Evolutionary conservation across 2,888 invertebrate genomes (phyloP).

Genomic region (Congeria kusceri): DNA sequence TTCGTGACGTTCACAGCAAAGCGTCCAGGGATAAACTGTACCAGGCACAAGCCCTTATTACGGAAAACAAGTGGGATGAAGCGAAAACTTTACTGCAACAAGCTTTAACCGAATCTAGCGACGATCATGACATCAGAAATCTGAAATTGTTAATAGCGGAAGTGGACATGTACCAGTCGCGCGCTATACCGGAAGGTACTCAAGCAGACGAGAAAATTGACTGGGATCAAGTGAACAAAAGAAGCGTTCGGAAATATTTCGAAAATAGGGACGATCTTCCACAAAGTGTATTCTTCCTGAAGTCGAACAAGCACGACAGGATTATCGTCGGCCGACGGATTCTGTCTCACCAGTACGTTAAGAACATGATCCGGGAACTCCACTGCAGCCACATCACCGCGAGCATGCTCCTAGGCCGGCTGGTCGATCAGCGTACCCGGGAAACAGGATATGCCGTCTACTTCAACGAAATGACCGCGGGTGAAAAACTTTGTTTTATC

Average conservation of each 20-base stretch:
- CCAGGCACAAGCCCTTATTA: conserved; percentile 56
- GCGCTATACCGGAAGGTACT: conserved; percentile 49
- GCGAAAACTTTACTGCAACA: conserved; percentile 45
- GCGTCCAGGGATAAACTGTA: conserved; percentile 58
- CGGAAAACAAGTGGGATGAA: conserved; percentile 60
- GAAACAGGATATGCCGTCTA: conserved; percentile 66
- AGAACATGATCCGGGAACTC: conserved; percentile 66
- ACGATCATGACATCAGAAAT: conserved; percentile 66
- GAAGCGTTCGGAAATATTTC: conserved; percentile 57
- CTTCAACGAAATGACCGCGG: conserved; percentile 57
- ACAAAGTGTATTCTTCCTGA: conserved; percentile 65
- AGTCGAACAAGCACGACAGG: conserved; percentile 42
- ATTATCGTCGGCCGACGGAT: conserved; percentile 63
- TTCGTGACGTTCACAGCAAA: conserved; percentile 66
- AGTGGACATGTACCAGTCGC: conserved; percentile 60
- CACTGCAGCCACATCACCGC: conserved; percentile 70
- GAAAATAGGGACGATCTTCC: conserved; percentile 65
- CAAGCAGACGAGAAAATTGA: conserved; percentile 47
- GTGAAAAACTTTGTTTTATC: conserved; percentile 65
- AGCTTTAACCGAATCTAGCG: conserved; percentile 40
- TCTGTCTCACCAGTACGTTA: conserved; percentile 67
- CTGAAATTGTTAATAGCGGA: conserved; percentile 58
- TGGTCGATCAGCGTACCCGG: conserved; percentile 64
- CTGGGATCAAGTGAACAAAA: conserved; percentile 54
- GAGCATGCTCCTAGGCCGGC: conserved; percentile 67